Conservation (phyloP, 1,140 invertebrate species). For the Drosophila neocordata region DNA sequence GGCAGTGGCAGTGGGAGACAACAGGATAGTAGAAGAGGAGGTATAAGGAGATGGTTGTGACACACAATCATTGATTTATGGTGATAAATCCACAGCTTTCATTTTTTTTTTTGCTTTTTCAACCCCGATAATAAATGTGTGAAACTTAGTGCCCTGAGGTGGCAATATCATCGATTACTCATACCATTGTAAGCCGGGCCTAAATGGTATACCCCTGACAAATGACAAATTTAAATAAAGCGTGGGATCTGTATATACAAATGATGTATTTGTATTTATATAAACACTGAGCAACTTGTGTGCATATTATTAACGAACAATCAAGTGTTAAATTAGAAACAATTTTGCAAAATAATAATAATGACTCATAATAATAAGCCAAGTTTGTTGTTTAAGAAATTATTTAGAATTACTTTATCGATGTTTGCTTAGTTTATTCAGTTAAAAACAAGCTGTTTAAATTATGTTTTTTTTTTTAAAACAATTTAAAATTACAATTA, state of each 20-base stretch:
- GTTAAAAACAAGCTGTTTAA: no score
- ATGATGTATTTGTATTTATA: no score
- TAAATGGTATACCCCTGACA: constrained; percentile 7
- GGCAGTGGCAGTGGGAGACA: neutral
- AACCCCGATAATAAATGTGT: constrained; percentile 13
- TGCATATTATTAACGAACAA: neutral
- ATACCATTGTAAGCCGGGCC: constrained; percentile 3
- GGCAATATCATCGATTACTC: constrained; percentile 46
- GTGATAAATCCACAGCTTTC: constrained; percentile 22
- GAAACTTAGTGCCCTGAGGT: constrained; percentile 8
- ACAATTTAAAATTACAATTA: no score
- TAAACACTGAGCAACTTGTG: neutral
- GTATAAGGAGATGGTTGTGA: neutral
- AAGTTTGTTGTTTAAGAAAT: no score
- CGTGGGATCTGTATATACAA: neutral
- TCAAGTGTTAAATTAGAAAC: neutral
- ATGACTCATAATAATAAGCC: no score
- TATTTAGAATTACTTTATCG: no score
- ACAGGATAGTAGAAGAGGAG: neutral
- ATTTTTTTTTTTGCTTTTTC: neutral
- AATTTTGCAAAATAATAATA: neutral
- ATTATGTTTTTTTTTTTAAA: no score
- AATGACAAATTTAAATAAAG: constrained; percentile 34
- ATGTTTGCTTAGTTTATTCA: no score
- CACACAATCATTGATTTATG: constrained; percentile 30